Conservation (phyloP, 2,797 vertebrate species). For the Nasua narica region DNA sequence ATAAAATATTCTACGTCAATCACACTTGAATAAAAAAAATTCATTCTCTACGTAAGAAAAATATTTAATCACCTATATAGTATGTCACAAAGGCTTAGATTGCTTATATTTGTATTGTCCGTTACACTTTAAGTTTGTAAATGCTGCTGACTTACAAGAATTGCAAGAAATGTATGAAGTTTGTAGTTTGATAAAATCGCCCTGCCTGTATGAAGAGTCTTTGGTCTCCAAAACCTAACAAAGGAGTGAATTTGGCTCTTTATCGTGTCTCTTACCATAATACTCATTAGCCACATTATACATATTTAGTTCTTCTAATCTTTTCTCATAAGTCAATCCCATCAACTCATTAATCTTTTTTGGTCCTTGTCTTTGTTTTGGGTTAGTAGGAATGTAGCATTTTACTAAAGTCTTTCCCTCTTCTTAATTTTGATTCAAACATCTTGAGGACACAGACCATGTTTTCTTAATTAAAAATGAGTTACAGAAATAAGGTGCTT, state of each 20-base stretch:
- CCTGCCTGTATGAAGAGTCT: background rate
- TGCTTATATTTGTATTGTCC: background rate
- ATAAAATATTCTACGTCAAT: background rate
- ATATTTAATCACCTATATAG: background rate
- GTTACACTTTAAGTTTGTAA: background rate
- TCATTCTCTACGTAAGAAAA: background rate
- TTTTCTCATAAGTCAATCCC: conserved; percentile 37
- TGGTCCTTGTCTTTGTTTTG: background rate
- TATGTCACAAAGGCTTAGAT: background rate
- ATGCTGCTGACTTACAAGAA: background rate
- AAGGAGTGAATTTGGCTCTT: conserved; percentile 33
- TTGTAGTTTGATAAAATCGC: conserved; percentile 21
- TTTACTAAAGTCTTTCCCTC: background rate
- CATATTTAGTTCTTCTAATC: conserved; percentile 32
- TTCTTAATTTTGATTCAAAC: conserved; percentile 38
- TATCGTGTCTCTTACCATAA: conserved; percentile 1
- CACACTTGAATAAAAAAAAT: background rate
- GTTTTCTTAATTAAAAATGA: conserved; percentile 45
- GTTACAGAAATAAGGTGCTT: background rate
- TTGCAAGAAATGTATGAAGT: background rate
- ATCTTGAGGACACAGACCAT: conserved; percentile 2
- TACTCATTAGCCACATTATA: background rate
- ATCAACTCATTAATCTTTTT: conserved; percentile 39
- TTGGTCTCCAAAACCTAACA: conserved; percentile 41
- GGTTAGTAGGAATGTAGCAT: background rate